Evolutionary conservation across 64 coral and sea anemone species (phyloP).

Genomic region (Acropora yongei): DNA sequence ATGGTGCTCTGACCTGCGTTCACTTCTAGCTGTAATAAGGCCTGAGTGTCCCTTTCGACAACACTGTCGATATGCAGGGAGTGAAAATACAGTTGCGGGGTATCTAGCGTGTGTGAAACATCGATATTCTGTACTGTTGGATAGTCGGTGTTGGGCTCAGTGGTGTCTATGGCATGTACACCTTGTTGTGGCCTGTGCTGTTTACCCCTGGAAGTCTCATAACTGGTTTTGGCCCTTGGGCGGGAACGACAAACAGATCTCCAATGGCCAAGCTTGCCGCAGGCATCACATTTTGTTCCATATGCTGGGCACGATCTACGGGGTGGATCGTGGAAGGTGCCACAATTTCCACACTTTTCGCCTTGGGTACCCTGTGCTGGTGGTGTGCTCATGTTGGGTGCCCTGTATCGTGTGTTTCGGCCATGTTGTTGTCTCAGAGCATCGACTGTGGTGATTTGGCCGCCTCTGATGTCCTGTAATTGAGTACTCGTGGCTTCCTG

Average conservation of each 20-base stretch:
- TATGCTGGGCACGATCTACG: constrained; percentile 61
- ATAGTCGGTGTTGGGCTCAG: not conserved
- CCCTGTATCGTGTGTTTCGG: not conserved
- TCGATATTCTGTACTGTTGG: not conserved
- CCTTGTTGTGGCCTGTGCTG: not conserved
- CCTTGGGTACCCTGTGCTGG: constrained; percentile 5
- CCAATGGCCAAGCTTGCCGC: constrained; percentile 65
- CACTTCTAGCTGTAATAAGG: constrained; percentile 50
- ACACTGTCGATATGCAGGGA: constrained; percentile 14
- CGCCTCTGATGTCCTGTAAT: constrained; percentile 62
- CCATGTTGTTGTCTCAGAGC: not conserved
- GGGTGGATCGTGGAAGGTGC: constrained; percentile 34
- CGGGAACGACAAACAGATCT: constrained; percentile 29
- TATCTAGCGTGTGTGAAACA: not conserved
- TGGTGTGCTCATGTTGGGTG: no score
- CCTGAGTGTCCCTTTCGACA: constrained; percentile 29
- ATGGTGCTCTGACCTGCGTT: constrained; percentile 49
- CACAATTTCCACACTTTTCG: constrained; percentile 73
- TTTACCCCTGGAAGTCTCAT: not conserved
- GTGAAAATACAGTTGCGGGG: constrained; percentile 33
- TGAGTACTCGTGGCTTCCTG: constrained; percentile 60
- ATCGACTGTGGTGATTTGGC: not conserved
- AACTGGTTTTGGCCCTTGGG: not conserved
- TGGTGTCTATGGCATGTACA: not conserved
- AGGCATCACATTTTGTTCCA: constrained; percentile 50